Evolutionary conservation across 2,113 vertebrate species (phyloP).

Genomic region (Sinocyclocheilus anophthalmus): DNA sequence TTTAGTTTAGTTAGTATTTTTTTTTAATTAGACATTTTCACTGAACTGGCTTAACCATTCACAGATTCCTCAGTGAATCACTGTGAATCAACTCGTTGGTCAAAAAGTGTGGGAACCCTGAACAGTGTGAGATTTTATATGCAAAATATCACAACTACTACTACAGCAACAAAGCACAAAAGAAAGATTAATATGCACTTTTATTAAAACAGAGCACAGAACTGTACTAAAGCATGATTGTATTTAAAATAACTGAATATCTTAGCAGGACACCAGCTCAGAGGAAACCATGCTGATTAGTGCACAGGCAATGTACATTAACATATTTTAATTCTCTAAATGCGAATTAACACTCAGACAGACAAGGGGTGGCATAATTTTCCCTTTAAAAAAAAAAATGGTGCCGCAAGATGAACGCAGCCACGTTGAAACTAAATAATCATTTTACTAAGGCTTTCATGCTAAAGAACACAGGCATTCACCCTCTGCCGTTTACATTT

Average conservation of each 20-base stretch:
- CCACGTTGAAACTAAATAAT: not conserved
- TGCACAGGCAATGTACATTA: constrained; percentile 3
- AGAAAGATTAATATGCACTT: not conserved
- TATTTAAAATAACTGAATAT: constrained; percentile 22
- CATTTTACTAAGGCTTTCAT: constrained; percentile 1
- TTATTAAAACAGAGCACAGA: not conserved
- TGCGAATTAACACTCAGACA: constrained; percentile 31
- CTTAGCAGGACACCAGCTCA: constrained; percentile 17
- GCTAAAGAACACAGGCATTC: not conserved
- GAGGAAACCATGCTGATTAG: constrained; percentile 27
- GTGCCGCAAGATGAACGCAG: not conserved
- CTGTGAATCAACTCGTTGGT: not conserved
- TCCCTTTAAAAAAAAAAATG: not conserved
- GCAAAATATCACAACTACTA: not conserved
- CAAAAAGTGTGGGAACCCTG: not conserved
- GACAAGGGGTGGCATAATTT: constrained; percentile 6
- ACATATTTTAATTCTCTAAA: constrained; percentile 26
- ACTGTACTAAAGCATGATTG: constrained; percentile 18
- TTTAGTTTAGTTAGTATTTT: too few relatives aligned
- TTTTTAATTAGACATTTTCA: not conserved
- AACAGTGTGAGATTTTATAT: not conserved
- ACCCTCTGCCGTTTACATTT: not conserved
- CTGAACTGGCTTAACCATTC: not conserved
- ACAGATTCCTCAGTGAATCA: not conserved
- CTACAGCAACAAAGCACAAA: not conserved